A percentile compares a stretch with the other conserved stretches of the same genome.
Conservation (phyloP, 2,888 invertebrate species). For the Gortyna flavago region DNA sequence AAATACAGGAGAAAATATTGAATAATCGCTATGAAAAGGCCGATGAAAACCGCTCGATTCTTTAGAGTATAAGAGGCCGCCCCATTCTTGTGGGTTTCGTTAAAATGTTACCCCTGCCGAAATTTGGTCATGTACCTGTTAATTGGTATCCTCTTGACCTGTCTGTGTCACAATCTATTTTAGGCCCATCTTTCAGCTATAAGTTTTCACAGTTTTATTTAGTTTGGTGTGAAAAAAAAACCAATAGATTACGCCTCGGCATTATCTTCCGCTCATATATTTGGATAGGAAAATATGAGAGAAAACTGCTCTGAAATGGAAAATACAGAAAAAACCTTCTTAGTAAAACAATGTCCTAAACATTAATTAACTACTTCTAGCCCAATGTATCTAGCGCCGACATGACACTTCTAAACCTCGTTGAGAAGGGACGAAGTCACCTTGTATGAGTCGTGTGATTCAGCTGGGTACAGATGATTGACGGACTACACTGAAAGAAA, state of each 20-base stretch:
- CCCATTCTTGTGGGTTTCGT: not conserved
- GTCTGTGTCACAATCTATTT: not conserved
- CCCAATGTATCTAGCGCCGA: slow-evolving; percentile 5
- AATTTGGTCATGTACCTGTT: not conserved
- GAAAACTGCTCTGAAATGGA: not conserved
- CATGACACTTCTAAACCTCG: slow-evolving; percentile 38
- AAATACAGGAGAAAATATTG: slow-evolving; percentile 25
- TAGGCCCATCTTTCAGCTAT: not conserved
- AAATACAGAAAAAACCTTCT: not conserved
- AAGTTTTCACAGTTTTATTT: not conserved
- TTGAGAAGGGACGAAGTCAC: slow-evolving; percentile 19
- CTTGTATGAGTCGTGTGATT: not conserved
- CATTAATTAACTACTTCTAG: slow-evolving; percentile 24
- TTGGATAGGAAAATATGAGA: not conserved
- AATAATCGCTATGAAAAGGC: not conserved
- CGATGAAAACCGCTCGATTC: not conserved
- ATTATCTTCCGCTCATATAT: not conserved
- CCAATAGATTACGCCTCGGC: not conserved
- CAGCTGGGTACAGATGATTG: not conserved
- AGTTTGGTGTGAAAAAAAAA: not conserved
- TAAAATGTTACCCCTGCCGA: not conserved
- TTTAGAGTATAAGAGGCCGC: no score
- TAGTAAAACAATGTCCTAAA: not conserved
- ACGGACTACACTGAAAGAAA: no score
- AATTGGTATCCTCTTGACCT: not conserved